Base-by-base conservation (phyloP, 2,888 invertebrate species). In the Drosophila paranaensis region DNA sequence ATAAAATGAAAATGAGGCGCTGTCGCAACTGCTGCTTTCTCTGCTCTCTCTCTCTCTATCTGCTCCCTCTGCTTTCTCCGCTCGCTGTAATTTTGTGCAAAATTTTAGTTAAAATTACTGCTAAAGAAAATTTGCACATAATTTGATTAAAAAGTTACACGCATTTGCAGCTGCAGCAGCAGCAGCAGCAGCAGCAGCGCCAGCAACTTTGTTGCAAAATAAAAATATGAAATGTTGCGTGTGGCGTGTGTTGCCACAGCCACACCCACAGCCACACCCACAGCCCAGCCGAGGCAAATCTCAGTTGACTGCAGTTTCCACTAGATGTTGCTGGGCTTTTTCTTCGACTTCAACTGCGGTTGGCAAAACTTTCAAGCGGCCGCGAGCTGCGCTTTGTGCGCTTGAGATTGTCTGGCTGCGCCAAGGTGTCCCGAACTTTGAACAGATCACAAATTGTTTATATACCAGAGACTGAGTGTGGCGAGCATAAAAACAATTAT, bases 121-220 rank as follows among this genome's bases (percentile, higher is more conserved):
- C 90, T 80, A 88, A 90, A 90, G 88, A 90, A 87, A 87, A 87
- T 87, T 87, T 81, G 74, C 87, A 82, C 90, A 87, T 87, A 87
- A 87, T 90, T 88, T 87, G 89, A 87, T 87, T 87, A 87, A 87
- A 90, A 87, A 90, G 87, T 87, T 87, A 81, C 90, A 87, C 90
- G 90, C 89, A 87, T 87, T 87, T 87, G 55, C 77, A 70, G 71
- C 69, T 65, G 64, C 72, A 46, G 61, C 80, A 71, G 56, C 64
- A 61, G 57, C 75, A 64, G 9, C 48, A 48, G 20, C 20, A 61
- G 57, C 75, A 64, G 9, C 48, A 48, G 20, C 20, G 20, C 20
- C 20, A 71, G 35, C 65, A 82, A 82, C 74, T 82, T 77, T 77
- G 77, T 58, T 48, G 63, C 71, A 71, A 58, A 71, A 53, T 37